phyloP scores from a whole-genome alignment of 2,113 vertebrate genomes.

The Trogon melanurus region DNA sequence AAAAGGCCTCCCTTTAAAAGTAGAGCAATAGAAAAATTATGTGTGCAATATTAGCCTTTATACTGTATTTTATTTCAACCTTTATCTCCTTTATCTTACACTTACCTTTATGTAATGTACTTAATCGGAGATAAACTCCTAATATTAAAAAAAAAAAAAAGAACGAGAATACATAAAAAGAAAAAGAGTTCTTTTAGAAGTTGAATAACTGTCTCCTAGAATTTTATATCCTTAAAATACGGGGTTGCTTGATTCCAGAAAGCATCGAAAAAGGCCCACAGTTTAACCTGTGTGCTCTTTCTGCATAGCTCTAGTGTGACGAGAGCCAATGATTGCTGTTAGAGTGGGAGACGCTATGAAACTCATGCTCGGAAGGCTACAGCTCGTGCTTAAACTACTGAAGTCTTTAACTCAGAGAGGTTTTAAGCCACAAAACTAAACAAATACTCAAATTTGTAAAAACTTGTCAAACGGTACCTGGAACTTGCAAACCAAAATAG shows the following conservation, averaged over 20 bases:
- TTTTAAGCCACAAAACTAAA: not conserved
- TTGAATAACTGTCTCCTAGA: not conserved
- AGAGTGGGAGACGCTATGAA: not conserved
- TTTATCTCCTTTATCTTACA: not conserved
- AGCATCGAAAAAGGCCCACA: not conserved
- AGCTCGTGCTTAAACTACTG: not conserved
- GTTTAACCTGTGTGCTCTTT: not conserved
- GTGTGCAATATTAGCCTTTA: not conserved
- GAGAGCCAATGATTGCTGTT: not conserved
- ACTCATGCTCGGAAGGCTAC: not conserved
- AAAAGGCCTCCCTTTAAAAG: not conserved
- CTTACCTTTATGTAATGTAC: not conserved
- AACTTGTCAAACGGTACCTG: not conserved
- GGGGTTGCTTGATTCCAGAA: not conserved
- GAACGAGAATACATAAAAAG: not conserved
- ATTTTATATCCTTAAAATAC: not conserved
- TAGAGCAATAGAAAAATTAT: not conserved
- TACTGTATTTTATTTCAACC: not conserved
- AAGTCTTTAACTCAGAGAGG: not conserved
- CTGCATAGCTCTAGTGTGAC: not conserved
- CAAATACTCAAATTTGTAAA: not conserved
- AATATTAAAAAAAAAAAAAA: not conserved
- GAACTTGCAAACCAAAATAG: not conserved
- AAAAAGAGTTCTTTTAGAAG: rapidly evolving
- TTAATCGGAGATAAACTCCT: not conserved